Base-by-base conservation (phyloP, 2,888 invertebrate species). In the Omphaloscelis lunosa region DNA sequence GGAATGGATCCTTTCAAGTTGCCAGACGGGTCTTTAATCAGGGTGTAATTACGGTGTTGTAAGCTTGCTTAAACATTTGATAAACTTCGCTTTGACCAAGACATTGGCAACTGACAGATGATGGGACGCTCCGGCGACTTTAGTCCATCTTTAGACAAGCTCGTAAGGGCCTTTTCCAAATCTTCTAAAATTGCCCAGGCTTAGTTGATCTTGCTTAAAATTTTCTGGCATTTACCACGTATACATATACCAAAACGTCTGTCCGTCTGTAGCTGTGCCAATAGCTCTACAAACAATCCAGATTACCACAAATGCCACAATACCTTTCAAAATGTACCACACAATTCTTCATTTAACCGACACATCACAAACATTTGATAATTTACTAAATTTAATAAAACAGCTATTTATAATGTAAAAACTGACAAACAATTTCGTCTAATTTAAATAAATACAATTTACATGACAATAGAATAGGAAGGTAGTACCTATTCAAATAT, bases 381-480 rank as follows among this genome's bases (percentile, higher is more conserved):
- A 67, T 67, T 34, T 23, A 34, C 17, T n/a, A 34, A 5, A 20
- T 34, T 39, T 4, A 68, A 20, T 7, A 20, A 68, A 58, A n/a
- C n/a, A n/a, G 56, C n/a, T 34, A 56, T 20, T 17, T 56, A 17
- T 1, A 68, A 34, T 5, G 29, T 29, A 6, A 17, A 39, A 23
- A 39, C 17, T 58, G 23, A 27, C n/a, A 59, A 48, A 51, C 20
- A 29, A 51, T 11, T 3, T 59, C 29, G 61, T 41, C 0, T 34
- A 15, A 9, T 53, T 72, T 39, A 59, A 61, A 66, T 72, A 79
- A 61, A 29, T 56, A 59, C 7, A 56, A 79, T 80, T 81, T 61
- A 77, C 69, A 81, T 81, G 53, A 80, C 68, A 75, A 80, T 79
- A 17, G 48, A 62, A 56, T 58, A 27, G 34, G 41, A 41, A 62